Evolutionary conservation across 2,797 vertebrate genomes (phyloP), one percentile per base, ranked within the genome.

Genomic region (Numenius phaeopus): DNA sequence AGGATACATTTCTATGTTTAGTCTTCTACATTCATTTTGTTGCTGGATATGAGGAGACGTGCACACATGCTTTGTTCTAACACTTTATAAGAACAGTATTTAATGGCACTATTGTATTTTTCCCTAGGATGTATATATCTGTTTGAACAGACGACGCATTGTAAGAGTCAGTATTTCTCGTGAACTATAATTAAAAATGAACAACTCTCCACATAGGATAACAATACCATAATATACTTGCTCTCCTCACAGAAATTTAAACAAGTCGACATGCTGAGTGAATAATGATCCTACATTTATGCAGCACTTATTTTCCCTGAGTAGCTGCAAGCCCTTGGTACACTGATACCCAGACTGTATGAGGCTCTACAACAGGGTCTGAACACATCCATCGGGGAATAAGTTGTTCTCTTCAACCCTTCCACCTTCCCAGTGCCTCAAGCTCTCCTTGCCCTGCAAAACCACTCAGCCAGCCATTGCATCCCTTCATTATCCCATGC

Each of bases 151-250:
- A 95, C 2, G 7, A 77, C 0, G 0, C 75, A 46, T 70, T 75
- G 62, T 83, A 42, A 89, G 87, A 95, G 75, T 46, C 86, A 62
- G 70, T 72, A 91, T 94, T 92, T 94, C 82, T 78, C 84, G 32
- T 0, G 32, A 95, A 58, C 89, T 96, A 75, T 94, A 96, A 96
- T 96, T 96, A 97, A 94, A 92, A 91, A 76, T 55, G 52, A 97
- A 76, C 71, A 78, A 84, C 71, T 89, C 86, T 87, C 82, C 12
- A 5, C 69, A 70, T 2, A 94, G 69, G 89, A 85, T 92, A 97
- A 91, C 93, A 94, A 94, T 89, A 96, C 86, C 61, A 54, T 93
- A 92, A 94, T 91, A 90, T 77, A 77, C 91, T 82, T 49, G 30
- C 59, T 91, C 58, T 91, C 65, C 88, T 88, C 70, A 69, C 61